Base-by-base conservation (phyloP, 2,797 vertebrate genomes). In the Odontamblyopus rebecca region DNA sequence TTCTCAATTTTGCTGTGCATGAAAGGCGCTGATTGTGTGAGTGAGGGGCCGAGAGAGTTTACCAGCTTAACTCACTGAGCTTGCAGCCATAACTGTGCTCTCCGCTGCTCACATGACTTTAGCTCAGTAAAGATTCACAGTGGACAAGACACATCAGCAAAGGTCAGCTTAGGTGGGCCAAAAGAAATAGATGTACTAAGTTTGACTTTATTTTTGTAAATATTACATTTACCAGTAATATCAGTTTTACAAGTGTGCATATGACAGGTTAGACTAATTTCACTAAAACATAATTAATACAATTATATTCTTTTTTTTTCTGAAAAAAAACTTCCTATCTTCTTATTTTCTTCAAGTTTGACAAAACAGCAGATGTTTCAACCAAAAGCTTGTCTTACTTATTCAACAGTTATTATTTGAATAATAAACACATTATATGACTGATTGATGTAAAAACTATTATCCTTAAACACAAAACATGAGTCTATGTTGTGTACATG, bases 1-100 rank as follows among this genome's bases (percentile, higher is more conserved):
- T 82, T 88, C 87, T 86, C 79, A 77, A 69, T 87, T 86, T 89
- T 82, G 75, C 86, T 78, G 83, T 81, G 87, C 83, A 77, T 89
- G 86, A 87, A 84, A 90, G 89, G 82, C 79, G 74, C 64, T 78
- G 81, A 81, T 86, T 81, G 83, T 89, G 80, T 81, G 76, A 38
- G 60, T 16, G 67, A 66, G 69, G 74, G 76, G 44, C 44, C 71
- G 27, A 70, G 75, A 18, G 62, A 70, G 77, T 74, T 85, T 82
- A 76, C 78, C 68, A 70, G 72, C 76, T 89, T 83, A 82, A 77
- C 80, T 82, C 78, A 54, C 74, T 35, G 54, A 83, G 79, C 77
- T 78, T 53, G 32, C 30, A 85, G 73, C 72, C 76, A 78, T 72
- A 78, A 80, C 85, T 76, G 67, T 62, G 69, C 81, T 78, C 70